Conservation (phyloP, 1,140 invertebrate genomes). For the Macrostomum lignano region DNA sequence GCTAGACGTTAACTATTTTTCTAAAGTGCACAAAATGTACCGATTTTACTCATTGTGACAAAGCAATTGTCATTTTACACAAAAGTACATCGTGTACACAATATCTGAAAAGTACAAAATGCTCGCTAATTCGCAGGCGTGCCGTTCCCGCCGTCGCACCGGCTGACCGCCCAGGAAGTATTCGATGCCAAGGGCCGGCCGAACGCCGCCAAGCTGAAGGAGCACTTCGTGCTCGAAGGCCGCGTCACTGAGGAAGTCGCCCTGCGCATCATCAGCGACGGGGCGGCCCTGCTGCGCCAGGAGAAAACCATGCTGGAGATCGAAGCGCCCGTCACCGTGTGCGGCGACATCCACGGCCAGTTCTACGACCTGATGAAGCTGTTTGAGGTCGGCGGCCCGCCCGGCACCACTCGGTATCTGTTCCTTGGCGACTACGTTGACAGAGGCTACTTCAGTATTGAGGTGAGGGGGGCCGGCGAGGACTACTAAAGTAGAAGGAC, state of each 20-base stretch:
- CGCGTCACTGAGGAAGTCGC: constrained; percentile 88
- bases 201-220: constrained; percentile 38
- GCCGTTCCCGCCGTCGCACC: constrained; percentile 82
- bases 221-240: constrained; percentile 92
- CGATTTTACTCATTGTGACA: no score
- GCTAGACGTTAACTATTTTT: no score
- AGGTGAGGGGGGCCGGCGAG: neutral
- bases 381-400: constrained; percentile 2
- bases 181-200: constrained; percentile 47
- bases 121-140: no score
- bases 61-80: no score
- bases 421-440: constrained; percentile 8
- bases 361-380: constrained; percentile 6
- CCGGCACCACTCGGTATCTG: neutral
- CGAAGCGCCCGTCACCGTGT: constrained; percentile 72
- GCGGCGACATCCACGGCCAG: constrained; percentile 8
- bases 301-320: constrained; percentile 99
- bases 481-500: neutral
- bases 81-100: no score
- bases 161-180: constrained; percentile 71
- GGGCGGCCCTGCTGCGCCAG: constrained; percentile 64
- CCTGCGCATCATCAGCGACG: constrained; percentile 82
- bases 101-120: no score
- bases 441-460: constrained; percentile 6
- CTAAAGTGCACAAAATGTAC: no score